Evolutionary conservation across 2,113 vertebrate species (phyloP).

Genomic region (Vicugna pacos): DNA sequence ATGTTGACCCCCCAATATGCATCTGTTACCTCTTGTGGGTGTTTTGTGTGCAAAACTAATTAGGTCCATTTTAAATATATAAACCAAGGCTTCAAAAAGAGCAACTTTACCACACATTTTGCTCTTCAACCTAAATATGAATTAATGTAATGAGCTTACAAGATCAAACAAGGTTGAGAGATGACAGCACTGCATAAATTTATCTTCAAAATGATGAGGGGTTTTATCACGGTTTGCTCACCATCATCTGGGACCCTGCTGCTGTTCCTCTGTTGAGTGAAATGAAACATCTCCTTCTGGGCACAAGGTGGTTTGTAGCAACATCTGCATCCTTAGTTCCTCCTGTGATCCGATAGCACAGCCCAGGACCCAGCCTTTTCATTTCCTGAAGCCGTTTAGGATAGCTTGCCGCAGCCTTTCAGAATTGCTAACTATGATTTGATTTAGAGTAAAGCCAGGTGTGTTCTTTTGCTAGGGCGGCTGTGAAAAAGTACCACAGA

Average conservation of each 20-base stretch:
- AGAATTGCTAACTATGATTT: not conserved
- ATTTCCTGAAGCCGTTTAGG: not conserved
- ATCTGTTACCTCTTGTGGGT: not conserved
- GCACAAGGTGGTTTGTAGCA: not conserved
- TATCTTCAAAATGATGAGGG: not conserved
- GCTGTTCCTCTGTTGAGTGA: not conserved
- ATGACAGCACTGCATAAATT: not conserved
- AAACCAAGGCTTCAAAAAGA: constrained; percentile 4
- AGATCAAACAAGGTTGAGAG: not conserved
- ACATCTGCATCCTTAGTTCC: not conserved
- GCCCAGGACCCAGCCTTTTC: not conserved
- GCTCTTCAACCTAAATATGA: not conserved
- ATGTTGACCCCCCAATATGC: not conserved
- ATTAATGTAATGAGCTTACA: not conserved
- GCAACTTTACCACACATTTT: not conserved
- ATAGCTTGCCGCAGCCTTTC: not conserved
- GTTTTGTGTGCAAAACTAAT: not conserved
- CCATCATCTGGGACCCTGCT: not conserved
- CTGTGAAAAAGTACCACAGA: not conserved
- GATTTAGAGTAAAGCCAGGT: not conserved
- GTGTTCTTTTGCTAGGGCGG: not conserved
- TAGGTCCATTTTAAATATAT: not conserved
- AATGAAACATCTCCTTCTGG: not conserved
- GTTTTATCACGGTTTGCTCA: not conserved
- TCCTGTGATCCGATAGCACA: not conserved